These are phyloP conservation scores for Apamea anceps DNA, from an alignment of 2,888 invertebrate genomes.

Conservation along the genomic window DNA sequence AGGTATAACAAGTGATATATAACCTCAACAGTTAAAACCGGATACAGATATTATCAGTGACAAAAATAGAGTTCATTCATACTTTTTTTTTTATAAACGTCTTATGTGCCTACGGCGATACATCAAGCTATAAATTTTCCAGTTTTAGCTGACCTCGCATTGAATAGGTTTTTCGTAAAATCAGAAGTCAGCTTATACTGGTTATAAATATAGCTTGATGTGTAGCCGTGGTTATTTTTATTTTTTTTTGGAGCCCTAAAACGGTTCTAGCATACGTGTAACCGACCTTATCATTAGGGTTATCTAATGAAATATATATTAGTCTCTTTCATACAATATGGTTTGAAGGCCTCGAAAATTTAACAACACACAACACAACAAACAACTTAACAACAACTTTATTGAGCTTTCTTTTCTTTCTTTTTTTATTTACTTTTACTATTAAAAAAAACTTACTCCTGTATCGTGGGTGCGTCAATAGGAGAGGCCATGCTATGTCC, in stretches of 20 bases:
- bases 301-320: slow-evolving; percentile 14
- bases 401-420: neutral
- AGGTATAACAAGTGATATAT: neutral
- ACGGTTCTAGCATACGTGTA: slow-evolving; percentile 20
- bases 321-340: neutral
- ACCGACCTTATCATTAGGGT: slow-evolving; percentile 24
- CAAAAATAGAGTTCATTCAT: slow-evolving; percentile 48
- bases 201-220: no score
- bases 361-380: no score
- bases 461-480: no score
- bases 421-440: no score
- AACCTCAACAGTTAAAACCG: slow-evolving; percentile 10
- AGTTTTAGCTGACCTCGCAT: no score
- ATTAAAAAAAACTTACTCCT: no score
- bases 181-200: no score
- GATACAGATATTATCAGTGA: slow-evolving; percentile 37
- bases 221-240: no score
- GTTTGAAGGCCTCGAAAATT: neutral
- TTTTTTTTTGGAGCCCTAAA: neutral
- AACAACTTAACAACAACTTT: neutral
- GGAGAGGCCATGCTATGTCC: no score
- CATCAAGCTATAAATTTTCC: no score
- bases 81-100: slow-evolving; percentile 14
- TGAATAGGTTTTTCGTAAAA: no score
- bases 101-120: no score